phyloP scores from a whole-genome alignment of 2,888 invertebrate genomes.

The Torymus tubicola region DNA sequence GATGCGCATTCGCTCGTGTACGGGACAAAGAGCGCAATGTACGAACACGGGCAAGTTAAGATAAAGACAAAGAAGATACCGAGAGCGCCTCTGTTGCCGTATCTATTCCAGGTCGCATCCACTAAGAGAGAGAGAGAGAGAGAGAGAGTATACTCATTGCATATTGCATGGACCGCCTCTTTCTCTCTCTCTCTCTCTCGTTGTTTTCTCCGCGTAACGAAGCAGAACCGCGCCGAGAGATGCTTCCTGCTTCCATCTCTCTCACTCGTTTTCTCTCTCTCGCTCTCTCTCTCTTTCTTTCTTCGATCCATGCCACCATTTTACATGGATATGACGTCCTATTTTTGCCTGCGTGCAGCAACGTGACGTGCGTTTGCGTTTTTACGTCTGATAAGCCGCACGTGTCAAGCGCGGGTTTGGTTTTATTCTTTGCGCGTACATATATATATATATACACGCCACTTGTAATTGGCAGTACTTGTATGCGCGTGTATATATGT shows the following conservation, averaged over 20 bases:
- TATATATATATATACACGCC: not conserved
- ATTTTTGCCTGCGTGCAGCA: no score
- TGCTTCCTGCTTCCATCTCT: conserved; percentile 61
- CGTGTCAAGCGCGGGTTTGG: conserved; percentile 6
- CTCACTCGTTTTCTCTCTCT: not conserved
- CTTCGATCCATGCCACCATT: not conserved
- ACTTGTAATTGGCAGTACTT: conserved; percentile 15
- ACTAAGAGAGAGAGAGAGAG: conserved; percentile 53
- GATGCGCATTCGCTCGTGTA: not conserved
- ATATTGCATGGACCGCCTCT: conserved; percentile 72
- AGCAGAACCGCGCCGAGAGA: conserved; percentile 67
- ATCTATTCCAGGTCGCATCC: conserved; percentile 60
- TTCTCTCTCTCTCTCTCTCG: conserved; percentile 31
- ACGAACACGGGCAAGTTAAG: conserved; percentile 34
- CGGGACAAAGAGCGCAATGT: conserved; percentile 39
- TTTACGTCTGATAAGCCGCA: not conserved
- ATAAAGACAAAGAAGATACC: conserved; percentile 65
- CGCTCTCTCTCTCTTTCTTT: conserved; percentile 10
- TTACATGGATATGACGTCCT: not conserved
- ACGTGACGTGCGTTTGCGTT: not conserved
- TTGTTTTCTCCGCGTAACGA: conserved; percentile 73
- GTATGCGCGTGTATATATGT: no score
- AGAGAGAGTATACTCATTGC: conserved; percentile 66
- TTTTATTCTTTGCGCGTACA: conserved; percentile 24
- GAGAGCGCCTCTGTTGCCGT: conserved; percentile 61